A percentile compares a stretch with the other conserved stretches of the same genome.
Conservation (phyloP, 53 echinoderm and acorn worm species). For the Echinarachnius parma region DNA sequence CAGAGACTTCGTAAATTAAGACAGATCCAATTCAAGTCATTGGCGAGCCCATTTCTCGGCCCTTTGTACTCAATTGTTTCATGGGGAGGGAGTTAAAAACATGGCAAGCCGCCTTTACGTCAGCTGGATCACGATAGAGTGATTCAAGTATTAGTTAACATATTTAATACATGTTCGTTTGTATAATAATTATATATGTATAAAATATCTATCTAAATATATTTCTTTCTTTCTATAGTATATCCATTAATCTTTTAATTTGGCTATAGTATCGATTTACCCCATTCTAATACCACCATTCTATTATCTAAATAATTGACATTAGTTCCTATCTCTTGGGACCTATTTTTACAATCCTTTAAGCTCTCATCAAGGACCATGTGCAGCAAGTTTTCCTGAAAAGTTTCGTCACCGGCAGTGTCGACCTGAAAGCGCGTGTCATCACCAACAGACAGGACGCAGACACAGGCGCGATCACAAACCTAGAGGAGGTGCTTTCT, state of each 20-base stretch:
- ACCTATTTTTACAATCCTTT: not conserved
- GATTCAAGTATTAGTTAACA: too few relatives aligned
- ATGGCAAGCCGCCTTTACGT: too few relatives aligned
- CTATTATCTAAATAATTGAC: too few relatives aligned
- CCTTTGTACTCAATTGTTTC: too few relatives aligned
- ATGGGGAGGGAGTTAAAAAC: too few relatives aligned
- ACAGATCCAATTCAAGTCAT: too few relatives aligned
- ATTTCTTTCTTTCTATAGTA: not conserved
- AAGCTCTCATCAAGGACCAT: slow-evolving; percentile 27
- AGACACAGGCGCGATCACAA: not conserved
- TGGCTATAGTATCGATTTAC: not conserved
- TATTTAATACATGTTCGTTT: too few relatives aligned
- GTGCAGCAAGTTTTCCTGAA: not conserved
- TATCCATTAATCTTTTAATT: not conserved
- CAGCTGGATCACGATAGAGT: too few relatives aligned
- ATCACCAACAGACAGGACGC: slow-evolving; percentile 4
- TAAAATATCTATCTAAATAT: not conserved
- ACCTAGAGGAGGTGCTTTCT: not conserved
- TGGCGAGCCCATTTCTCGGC: too few relatives aligned
- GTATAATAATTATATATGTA: not conserved
- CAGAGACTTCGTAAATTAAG: too few relatives aligned
- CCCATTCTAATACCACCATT: not conserved
- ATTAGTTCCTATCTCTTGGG: too few relatives aligned
- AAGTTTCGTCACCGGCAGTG: not conserved
- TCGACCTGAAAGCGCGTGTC: not conserved